Evolutionary conservation across 2,113 vertebrate species (phyloP).

Genomic region (Amazona guildingii): DNA sequence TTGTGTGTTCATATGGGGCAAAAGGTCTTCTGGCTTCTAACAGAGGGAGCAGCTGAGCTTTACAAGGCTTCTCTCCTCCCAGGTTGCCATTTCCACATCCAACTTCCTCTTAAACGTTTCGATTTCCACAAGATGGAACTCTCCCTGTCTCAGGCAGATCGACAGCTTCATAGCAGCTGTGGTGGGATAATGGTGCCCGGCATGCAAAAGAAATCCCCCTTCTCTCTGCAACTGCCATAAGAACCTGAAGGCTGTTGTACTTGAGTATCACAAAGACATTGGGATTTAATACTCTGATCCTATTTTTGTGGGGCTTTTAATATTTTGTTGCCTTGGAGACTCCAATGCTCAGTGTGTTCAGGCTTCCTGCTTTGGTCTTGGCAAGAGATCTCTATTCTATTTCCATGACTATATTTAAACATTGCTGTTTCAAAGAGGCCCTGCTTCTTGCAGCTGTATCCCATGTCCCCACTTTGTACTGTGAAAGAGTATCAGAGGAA

Average conservation of each 20-base stretch:
- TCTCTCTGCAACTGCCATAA: slow-evolving; percentile 9
- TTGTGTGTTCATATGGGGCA: background rate
- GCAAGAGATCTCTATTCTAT: slow-evolving; percentile 6
- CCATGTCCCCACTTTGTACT: slow-evolving; percentile 12
- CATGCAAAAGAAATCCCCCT: background rate
- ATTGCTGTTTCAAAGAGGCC: slow-evolving; percentile 5
- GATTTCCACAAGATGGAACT: background rate
- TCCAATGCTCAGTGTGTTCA: slow-evolving; percentile 4
- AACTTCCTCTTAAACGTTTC: background rate
- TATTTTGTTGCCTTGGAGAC: slow-evolving; percentile 66
- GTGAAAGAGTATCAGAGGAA: background rate
- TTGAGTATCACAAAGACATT: slow-evolving; percentile 17
- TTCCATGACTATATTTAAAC: slow-evolving; percentile 50
- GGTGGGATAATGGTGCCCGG: slow-evolving; percentile 4
- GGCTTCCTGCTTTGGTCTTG: slow-evolving; percentile 58
- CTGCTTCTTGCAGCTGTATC: slow-evolving; percentile 31
- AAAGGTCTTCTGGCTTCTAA: background rate
- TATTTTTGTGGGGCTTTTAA: slow-evolving; percentile 52
- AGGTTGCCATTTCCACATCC: background rate
- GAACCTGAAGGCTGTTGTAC: slow-evolving; percentile 49
- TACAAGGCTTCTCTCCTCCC: background rate
- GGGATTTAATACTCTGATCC: slow-evolving; percentile 34
- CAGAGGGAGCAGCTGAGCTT: background rate
- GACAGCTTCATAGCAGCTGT: slow-evolving; percentile 1
- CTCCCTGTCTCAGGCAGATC: background rate